Evolutionary conservation across 2,113 vertebrate species (phyloP).

Genomic region (Proteles cristata): DNA sequence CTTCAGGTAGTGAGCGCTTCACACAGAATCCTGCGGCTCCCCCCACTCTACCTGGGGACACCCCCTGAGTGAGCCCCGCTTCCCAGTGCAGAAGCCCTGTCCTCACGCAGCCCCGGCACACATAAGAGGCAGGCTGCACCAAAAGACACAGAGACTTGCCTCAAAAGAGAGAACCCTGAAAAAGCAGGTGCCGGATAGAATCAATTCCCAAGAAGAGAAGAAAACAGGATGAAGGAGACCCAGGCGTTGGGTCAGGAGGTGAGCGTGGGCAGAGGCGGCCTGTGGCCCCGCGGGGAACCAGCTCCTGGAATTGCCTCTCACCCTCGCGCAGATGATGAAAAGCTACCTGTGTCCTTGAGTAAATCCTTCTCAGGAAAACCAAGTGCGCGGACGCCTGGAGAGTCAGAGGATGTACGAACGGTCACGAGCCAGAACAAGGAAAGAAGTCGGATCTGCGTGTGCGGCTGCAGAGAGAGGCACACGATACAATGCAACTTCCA

Average conservation of each 20-base stretch:
- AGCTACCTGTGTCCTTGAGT: neutral
- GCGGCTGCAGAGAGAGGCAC: neutral
- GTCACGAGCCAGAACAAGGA: neutral
- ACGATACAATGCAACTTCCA: neutral
- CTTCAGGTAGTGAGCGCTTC: neutral
- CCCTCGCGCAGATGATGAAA: neutral
- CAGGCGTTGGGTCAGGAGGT: accelerated
- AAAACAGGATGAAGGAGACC: accelerated
- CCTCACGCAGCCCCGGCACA: neutral
- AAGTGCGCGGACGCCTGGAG: accelerated
- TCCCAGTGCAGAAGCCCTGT: neutral
- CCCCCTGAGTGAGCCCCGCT: neutral
- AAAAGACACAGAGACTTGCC: neutral
- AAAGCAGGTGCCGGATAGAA: neutral
- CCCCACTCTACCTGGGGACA: neutral
- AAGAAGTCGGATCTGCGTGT: accelerated
- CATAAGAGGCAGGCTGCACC: neutral
- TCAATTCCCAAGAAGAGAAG: neutral
- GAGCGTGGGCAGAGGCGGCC: neutral
- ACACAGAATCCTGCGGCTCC: neutral
- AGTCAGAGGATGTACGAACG: neutral
- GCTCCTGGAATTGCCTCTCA: neutral
- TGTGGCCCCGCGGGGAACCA: accelerated
- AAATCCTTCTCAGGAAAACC: neutral
- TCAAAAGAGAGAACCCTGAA: neutral